These are phyloP conservation scores for Melanotaenia nigrans DNA, from an alignment of 2,797 vertebrate genomes.

Conservation along the genomic window DNA sequence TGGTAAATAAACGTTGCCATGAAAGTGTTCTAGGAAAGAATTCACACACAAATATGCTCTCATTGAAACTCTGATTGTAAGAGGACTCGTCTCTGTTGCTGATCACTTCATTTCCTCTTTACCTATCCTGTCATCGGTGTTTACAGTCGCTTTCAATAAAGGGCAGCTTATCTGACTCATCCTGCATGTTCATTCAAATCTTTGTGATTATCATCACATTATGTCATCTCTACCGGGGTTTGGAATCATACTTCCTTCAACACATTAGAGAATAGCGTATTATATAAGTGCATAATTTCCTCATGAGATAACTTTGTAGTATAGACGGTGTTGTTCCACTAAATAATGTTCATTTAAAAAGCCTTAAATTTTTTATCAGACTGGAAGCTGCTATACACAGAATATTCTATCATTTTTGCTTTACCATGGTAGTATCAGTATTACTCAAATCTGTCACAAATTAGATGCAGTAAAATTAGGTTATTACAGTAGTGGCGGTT, in stretches of 20 bases:
- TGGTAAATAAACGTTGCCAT: constrained; percentile 51
- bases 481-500: constrained; percentile 3
- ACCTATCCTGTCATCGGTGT: constrained; percentile 1
- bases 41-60: constrained; percentile 18
- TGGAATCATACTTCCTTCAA: background rate
- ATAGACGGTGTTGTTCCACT: background rate
- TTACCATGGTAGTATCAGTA: background rate
- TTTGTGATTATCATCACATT: constrained; percentile 15
- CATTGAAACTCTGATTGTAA: background rate
- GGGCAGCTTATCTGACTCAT: constrained; percentile 2
- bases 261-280: background rate
- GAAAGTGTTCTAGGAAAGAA: constrained; percentile 15
- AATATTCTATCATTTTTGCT: background rate
- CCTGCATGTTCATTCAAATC: constrained; percentile 4
- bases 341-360: background rate
- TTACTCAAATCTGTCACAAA: background rate
- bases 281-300: background rate
- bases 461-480: background rate
- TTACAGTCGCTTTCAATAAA: constrained; percentile 12
- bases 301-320: background rate
- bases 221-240: background rate
- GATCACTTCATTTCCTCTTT: constrained; percentile 5
- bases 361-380: background rate
- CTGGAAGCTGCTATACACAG: no score
- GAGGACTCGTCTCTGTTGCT: background rate